phyloP scores from a whole-genome alignment of 2,797 vertebrate species.

The Chaunax sp. region DNA sequence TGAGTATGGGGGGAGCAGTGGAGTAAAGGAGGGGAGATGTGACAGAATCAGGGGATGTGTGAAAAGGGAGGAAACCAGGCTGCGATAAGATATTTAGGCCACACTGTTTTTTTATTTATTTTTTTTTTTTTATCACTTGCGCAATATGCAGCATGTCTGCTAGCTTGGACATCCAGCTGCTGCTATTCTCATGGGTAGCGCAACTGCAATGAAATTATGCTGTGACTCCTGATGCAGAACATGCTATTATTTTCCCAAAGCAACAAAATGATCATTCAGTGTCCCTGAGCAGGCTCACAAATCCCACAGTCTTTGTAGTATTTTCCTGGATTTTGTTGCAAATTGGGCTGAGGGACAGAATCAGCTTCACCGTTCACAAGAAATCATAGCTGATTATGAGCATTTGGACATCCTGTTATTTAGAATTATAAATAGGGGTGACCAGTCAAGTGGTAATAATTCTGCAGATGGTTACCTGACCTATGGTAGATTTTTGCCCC shows the following conservation, averaged over 20 bases:
- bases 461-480: slow-evolving; percentile 58
- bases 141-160: slow-evolving; percentile 66
- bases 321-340: slow-evolving; percentile 63
- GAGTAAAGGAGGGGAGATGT: slow-evolving; percentile 63
- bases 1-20: slow-evolving; percentile 29
- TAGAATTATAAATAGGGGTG: slow-evolving; percentile 53
- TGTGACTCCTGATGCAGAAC: slow-evolving; percentile 68
- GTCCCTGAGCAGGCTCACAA: slow-evolving; percentile 59
- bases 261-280: slow-evolving; percentile 67
- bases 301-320: slow-evolving; percentile 59
- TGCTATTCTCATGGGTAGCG: slow-evolving; percentile 63
- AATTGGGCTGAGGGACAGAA: slow-evolving; percentile 65
- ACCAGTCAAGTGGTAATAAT: slow-evolving; percentile 56
- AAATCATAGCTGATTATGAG: slow-evolving; percentile 76
- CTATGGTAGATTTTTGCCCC: slow-evolving; percentile 53
- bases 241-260: slow-evolving; percentile 73
- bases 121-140: slow-evolving; percentile 52
- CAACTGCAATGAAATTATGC: slow-evolving; percentile 56
- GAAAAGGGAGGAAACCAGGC: slow-evolving; percentile 66
- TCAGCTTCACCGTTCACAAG: slow-evolving; percentile 74
- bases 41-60: slow-evolving; percentile 73
- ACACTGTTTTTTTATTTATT: slow-evolving; percentile 17
- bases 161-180: slow-evolving; percentile 72
- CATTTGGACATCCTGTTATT: slow-evolving; percentile 70
- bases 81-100: slow-evolving; percentile 75